Conservation (phyloP, 2,888 invertebrate species). For the Bombylius discolor region DNA sequence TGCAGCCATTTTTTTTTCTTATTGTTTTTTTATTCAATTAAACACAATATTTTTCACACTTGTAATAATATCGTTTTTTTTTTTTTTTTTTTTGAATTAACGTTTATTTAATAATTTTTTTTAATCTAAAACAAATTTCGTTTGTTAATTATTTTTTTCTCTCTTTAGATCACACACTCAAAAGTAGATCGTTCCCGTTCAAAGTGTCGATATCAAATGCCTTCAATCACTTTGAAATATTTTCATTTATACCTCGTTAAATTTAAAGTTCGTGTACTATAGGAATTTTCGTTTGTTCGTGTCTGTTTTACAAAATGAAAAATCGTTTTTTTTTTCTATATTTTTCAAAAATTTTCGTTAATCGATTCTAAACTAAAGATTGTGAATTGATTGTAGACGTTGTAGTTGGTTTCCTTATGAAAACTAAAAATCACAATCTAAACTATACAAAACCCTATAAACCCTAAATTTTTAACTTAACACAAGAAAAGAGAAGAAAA, state of each 20-base stretch:
- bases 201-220: not conserved
- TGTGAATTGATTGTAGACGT: too few species aligned
- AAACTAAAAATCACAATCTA: too few species aligned
- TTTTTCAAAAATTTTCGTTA: too few species aligned
- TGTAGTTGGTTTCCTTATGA: too few species aligned
- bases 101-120: not conserved
- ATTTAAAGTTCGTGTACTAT: not conserved
- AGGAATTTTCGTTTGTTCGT: too few species aligned
- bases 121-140: not conserved
- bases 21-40: not conserved
- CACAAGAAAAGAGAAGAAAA: too few species aligned
- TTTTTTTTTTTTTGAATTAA: not conserved
- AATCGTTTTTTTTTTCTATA: too few species aligned
- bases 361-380: too few species aligned
- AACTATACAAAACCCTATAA: too few species aligned
- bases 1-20: slow-evolving; percentile 2
- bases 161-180: not conserved
- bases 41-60: not conserved
- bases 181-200: not conserved
- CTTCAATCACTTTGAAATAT: not conserved
- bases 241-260: not conserved
- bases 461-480: too few species aligned
- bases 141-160: not conserved
- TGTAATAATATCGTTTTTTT: not conserved
- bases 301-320: too few species aligned